Conservation (phyloP, 2,888 invertebrate species). For the Didymodactylos carnosus region DNA sequence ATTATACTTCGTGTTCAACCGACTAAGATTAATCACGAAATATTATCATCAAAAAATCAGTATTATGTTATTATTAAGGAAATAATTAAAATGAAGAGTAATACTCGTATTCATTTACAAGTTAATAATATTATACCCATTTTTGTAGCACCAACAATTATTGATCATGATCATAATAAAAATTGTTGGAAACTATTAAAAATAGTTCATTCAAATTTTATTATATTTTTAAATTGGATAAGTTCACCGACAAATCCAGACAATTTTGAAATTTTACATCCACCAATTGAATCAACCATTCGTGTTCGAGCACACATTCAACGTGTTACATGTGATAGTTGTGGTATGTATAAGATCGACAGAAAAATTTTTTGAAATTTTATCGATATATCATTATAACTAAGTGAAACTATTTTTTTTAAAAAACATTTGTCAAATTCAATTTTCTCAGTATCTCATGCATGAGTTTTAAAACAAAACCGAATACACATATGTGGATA, state of each 20-base stretch:
- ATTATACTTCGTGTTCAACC: not conserved
- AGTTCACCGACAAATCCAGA: not conserved
- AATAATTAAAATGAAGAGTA: not conserved
- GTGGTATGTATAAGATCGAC: too few relatives aligned
- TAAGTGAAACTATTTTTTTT: too few relatives aligned
- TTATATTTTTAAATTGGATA: not conserved
- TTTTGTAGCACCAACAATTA: too few relatives aligned
- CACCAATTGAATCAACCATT: not conserved
- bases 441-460: too few relatives aligned
- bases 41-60: too few relatives aligned
- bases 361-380: too few relatives aligned
- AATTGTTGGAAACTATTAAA: not conserved
- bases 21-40: not conserved
- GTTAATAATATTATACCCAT: not conserved
- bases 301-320: not conserved
- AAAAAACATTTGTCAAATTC: too few relatives aligned
- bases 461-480: too few relatives aligned
- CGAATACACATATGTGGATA: too few relatives aligned
- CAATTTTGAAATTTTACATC: not conserved
- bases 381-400: too few relatives aligned
- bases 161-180: not conserved
- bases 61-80: not conserved
- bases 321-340: too few relatives aligned
- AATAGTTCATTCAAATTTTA: not conserved
- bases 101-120: not conserved